Evolutionary conservation across 1,140 invertebrate species (phyloP).

Genomic region (Stegodyphus dumicola): DNA sequence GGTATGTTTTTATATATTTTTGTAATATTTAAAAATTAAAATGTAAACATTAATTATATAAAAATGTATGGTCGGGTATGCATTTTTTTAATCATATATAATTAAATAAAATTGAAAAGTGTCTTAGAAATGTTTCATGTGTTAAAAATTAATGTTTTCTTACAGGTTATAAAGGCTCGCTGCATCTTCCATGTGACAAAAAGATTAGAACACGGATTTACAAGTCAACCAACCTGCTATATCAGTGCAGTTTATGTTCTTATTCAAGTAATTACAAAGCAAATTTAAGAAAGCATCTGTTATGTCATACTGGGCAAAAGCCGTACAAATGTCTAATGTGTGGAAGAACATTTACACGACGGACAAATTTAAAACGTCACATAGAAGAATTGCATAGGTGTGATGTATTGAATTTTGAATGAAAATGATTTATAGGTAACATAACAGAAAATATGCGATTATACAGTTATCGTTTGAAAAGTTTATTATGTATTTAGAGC

Average conservation of each 20-base stretch:
- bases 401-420: background rate
- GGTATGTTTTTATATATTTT: background rate
- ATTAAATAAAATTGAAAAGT: background rate
- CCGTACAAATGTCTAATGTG: conserved; percentile 2
- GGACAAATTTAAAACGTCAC: background rate
- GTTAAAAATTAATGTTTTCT: background rate
- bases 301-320: conserved; percentile 11
- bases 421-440: no score
- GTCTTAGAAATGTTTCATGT: background rate
- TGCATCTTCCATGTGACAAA: background rate
- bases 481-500: no score
- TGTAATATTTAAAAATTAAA: background rate
- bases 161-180: background rate
- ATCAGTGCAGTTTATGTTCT: background rate
- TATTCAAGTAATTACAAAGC: background rate
- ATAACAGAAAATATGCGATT: no score
- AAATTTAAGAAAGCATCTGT: background rate
- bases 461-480: no score
- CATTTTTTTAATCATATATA: background rate
- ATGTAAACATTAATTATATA: background rate
- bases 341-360: conserved; percentile 2
- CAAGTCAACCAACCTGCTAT: background rate
- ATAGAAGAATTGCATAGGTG: background rate
- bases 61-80: background rate
- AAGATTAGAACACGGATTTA: background rate